These are phyloP conservation scores for Sinodicranocentrus sp. DNA, from an alignment of 2,888 invertebrate genomes.

Conservation along the genomic window DNA sequence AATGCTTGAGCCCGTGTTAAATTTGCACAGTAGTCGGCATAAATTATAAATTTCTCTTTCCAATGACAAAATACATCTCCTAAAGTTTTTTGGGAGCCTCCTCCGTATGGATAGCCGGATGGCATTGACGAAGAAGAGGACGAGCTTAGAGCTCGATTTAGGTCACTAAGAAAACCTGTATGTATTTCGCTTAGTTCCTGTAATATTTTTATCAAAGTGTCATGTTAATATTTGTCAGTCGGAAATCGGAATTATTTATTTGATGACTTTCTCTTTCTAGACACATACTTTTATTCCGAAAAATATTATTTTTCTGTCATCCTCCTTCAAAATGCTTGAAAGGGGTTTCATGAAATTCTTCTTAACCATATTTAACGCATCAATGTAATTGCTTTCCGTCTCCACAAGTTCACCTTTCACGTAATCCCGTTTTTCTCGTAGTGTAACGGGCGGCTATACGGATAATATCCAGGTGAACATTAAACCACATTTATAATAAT, in stretches of 20 bases:
- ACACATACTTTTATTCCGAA: conserved; percentile 94
- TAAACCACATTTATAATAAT: not conserved
- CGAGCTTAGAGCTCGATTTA: conserved; percentile 83
- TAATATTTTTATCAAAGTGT: no score
- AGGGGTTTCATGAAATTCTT: conserved; percentile 90
- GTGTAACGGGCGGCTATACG: conserved; percentile 73
- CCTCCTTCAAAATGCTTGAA: conserved; percentile 84
- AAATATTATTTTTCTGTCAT: conserved; percentile 90
- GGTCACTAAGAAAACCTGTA: conserved; percentile 88
- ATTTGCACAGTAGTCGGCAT: conserved; percentile 97
- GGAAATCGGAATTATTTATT: no score
- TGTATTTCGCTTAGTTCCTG: conserved; percentile 87
- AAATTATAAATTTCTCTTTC: conserved; percentile 93
- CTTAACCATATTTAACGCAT: conserved; percentile 91
- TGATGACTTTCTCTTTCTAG: no score
- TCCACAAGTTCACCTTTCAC: conserved; percentile 95
- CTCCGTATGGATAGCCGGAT: conserved; percentile 79
- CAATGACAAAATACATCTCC: conserved; percentile 94
- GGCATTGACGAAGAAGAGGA: conserved; percentile 77
- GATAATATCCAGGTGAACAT: not conserved
- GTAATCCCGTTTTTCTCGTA: conserved; percentile 91
- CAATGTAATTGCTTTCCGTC: conserved; percentile 98
- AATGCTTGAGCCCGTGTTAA: conserved; percentile 92
- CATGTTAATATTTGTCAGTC: no score
- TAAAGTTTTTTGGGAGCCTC: conserved; percentile 80